These are phyloP conservation scores for Noctua janthina DNA, from an alignment of 2,888 invertebrate species.

Conservation along the genomic window DNA sequence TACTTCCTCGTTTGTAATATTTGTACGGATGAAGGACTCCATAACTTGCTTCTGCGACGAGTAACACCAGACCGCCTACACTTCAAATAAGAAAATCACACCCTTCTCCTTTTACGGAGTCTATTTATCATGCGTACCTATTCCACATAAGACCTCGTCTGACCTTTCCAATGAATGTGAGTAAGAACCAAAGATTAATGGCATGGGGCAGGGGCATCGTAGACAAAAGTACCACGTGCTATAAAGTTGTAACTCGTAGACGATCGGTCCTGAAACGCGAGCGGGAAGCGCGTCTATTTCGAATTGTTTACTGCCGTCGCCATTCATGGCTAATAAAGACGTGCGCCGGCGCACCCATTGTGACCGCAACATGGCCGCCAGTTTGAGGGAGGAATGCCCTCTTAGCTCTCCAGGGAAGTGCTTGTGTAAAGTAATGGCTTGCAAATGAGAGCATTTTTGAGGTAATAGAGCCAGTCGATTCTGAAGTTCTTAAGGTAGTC, in stretches of 20 bases:
- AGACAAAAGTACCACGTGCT: constrained; percentile 60
- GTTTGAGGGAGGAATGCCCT: constrained; percentile 80
- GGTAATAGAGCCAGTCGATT: neutral
- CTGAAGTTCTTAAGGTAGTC: neutral
- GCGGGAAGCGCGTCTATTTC: constrained; percentile 81
- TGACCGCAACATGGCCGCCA: constrained; percentile 74
- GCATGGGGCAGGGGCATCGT: constrained; percentile 25
- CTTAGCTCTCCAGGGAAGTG: constrained; percentile 61
- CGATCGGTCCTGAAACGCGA: constrained; percentile 51
- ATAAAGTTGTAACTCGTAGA: constrained; percentile 59
- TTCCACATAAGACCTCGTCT: constrained; percentile 42
- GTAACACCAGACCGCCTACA: neutral
- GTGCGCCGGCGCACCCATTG: constrained; percentile 76
- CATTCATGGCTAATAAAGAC: constrained; percentile 83
- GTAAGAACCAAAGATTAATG: constrained; percentile 56
- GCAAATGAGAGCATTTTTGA: constrained; percentile 32
- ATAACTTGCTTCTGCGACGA: constrained; percentile 1
- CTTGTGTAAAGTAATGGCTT: constrained; percentile 54
- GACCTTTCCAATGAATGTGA: constrained; percentile 53
- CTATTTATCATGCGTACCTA: constrained; percentile 32
- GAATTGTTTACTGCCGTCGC: constrained; percentile 82
- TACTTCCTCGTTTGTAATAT: no score
- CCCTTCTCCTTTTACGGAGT: constrained; percentile 15
- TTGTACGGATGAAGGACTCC: no score
- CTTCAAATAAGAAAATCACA: constrained; percentile 8